phyloP scores from a whole-genome alignment of 2,888 invertebrate species.

The Apodemia hepburni region DNA sequence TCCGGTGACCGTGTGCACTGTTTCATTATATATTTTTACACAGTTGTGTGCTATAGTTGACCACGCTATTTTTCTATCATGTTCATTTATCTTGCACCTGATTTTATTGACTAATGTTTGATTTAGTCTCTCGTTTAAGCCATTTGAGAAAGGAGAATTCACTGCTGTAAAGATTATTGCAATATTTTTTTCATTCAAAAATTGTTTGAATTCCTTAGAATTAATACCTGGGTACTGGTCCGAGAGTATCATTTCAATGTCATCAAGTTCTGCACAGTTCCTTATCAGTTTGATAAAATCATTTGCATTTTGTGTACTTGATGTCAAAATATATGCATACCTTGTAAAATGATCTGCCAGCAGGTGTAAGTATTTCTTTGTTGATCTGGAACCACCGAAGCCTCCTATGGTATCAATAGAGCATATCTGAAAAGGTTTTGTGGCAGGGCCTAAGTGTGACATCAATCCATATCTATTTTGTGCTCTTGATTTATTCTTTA shows the following conservation, averaged over 20 bases:
- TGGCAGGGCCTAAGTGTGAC: constrained; percentile 13
- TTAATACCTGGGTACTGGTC: constrained; percentile 40
- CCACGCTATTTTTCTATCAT: constrained; percentile 1
- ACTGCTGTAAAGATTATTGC: background rate
- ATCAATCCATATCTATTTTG: constrained; percentile 10
- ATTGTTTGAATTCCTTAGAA: constrained; percentile 33
- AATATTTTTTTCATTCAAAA: constrained; percentile 25
- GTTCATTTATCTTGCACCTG: constrained; percentile 12
- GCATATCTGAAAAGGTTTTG: constrained; percentile 13
- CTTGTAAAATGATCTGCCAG: constrained; percentile 7
- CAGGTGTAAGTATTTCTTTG: constrained; percentile 2
- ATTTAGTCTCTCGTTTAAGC: constrained; percentile 11
- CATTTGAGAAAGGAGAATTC: background rate
- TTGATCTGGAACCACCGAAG: constrained; percentile 1
- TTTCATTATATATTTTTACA: constrained; percentile 5
- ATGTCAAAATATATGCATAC: background rate
- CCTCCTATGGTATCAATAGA: constrained; percentile 16
- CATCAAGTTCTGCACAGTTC: constrained; percentile 22
- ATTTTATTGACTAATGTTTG: constrained; percentile 14
- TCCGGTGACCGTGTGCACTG: constrained; percentile 1
- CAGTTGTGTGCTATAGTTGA: constrained; percentile 3
- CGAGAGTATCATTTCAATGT: constrained; percentile 29
- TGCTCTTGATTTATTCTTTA: constrained; percentile 14
- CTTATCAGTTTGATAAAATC: constrained; percentile 6
- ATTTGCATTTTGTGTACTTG: constrained; percentile 8